Base-by-base conservation (phyloP, 2,797 vertebrate genomes). In the Anabacerthia variegaticeps region DNA sequence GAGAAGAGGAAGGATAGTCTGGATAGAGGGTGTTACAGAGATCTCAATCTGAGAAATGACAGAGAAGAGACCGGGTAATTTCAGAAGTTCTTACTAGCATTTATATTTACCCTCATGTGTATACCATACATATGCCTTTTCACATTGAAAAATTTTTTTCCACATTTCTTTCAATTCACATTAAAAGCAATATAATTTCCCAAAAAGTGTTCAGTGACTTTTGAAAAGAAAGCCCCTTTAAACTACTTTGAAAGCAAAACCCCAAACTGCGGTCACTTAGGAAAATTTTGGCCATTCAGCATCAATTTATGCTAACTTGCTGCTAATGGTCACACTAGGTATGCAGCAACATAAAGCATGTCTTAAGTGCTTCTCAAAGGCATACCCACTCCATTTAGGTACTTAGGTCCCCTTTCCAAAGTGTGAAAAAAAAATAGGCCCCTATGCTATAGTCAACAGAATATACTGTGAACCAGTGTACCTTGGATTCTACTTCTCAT, bases 381-480 rank as follows among this genome's bases (percentile, higher is more conserved):
- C 21, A 36, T 5, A 59, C 1, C 6, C 54, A 36, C 36, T 48
- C n/a, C 6, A 2, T 55, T 68, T 34, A 49, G n/a, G 26, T 21
- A 62, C 26, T 43, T 13, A 10, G 10, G 10, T 39, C 20, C 9
- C 51, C 23, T 68, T 86, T 72, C 21, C 73, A 56, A 30, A 2
- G 13, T 26, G 7, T 18, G 34, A 5, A 7, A n/a, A 48, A 19
- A 20, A 68, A 54, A 4, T 0, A 59, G 36, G 43, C 14, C 43
- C 12, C 32, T 39, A 77, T 88, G 7, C 2, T 54, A 32, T 32
- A 59, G 39, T 8, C 65, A 77, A 67, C 3, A 63, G 41, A 81
- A 84, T 3, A 4, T 22, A 56, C 54, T 63, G 54, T 37, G 76
- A 30, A 58, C 2, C 12, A 5, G 12, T 56, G 52, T 56, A 41